These are phyloP conservation scores for Argyra leucocephala DNA, from an alignment of 2,888 invertebrate species.

Conservation along the genomic window DNA sequence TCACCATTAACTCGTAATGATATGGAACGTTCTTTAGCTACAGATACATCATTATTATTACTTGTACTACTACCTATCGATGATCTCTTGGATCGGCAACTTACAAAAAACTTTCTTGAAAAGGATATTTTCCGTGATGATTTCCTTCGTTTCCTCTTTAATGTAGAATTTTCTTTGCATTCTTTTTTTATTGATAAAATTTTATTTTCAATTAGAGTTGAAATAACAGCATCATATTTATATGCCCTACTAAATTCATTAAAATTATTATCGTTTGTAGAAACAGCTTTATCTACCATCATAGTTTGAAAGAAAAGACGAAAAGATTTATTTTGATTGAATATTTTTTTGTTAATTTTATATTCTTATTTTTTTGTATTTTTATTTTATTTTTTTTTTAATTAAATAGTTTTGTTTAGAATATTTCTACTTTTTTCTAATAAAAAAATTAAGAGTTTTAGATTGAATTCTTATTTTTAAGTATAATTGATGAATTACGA, in stretches of 20 bases:
- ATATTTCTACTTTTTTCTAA: background rate
- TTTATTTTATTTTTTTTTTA: too few species aligned
- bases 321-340: background rate
- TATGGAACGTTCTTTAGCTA: slow-evolving; percentile 20
- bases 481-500: background rate
- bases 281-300: slow-evolving; percentile 41
- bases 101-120: slow-evolving; percentile 34
- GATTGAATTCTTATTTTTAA: background rate
- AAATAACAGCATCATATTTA: slow-evolving; percentile 43
- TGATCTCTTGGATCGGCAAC: background rate
- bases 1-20: slow-evolving; percentile 18
- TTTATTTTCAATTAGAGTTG: slow-evolving; percentile 41
- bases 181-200: slow-evolving; percentile 43
- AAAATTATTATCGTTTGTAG: slow-evolving; percentile 40
- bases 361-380: background rate
- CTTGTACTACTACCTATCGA: slow-evolving; percentile 22
- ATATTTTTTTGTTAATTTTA: background rate
- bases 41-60: slow-evolving; percentile 15
- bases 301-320: slow-evolving; percentile 17
- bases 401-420: background rate
- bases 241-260: slow-evolving; percentile 39
- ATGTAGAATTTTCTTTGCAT: slow-evolving; percentile 36
- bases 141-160: slow-evolving; percentile 38
- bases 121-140: slow-evolving; percentile 38
- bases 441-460: background rate